Evolutionary conservation across 2,888 invertebrate genomes (phyloP).

Genomic region (Dryococelus australis): DNA sequence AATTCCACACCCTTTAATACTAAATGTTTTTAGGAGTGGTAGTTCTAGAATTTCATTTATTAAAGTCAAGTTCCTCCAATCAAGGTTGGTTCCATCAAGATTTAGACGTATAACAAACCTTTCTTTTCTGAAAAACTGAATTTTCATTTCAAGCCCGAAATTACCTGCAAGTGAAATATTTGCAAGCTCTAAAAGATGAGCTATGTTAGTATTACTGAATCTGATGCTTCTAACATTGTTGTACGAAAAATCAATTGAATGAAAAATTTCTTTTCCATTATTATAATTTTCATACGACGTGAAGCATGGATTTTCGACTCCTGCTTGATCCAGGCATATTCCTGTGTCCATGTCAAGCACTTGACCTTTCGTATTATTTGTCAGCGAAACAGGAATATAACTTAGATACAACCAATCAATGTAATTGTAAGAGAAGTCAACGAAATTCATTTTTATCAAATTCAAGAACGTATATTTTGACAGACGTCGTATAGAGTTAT

Average conservation of each 20-base stretch:
- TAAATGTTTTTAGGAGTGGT: background rate
- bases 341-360: background rate
- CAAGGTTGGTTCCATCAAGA: conserved; percentile 8
- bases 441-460: background rate
- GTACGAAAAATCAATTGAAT: background rate
- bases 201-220: background rate
- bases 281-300: background rate
- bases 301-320: background rate
- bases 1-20: background rate
- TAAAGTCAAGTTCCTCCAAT: background rate
- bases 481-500: background rate
- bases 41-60: background rate
- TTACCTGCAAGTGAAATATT: background rate
- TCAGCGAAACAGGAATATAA: background rate
- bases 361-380: background rate
- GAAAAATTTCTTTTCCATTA: background rate
- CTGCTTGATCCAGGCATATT: background rate
- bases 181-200: background rate
- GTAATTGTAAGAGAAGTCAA: background rate
- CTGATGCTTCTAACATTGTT: background rate
- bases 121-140: background rate
- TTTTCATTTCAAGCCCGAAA: background rate
- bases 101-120: background rate
- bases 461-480: background rate
- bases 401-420: background rate